A percentile compares a stretch with the other conserved stretches of the same genome.
Evolutionary conservation across 2,113 vertebrate species (phyloP).

Genomic region (Microcebus ravelobensis): DNA sequence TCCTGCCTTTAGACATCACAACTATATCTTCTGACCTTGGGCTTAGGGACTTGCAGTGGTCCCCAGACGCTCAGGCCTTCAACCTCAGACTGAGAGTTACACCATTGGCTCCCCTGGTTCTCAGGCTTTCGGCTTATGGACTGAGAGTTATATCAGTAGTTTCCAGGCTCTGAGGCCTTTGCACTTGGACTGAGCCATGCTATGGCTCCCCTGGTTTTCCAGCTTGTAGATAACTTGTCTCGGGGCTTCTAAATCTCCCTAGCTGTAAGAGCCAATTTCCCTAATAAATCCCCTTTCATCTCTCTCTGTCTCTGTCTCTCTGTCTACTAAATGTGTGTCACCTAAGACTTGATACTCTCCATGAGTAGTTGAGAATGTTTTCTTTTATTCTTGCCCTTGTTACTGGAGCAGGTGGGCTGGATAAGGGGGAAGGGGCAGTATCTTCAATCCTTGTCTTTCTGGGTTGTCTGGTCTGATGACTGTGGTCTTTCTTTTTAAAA

Average conservation of each 20-base stretch:
- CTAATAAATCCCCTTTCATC: too few species aligned
- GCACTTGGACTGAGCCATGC: neutral
- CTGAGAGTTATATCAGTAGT: neutral
- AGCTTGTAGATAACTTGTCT: accelerated
- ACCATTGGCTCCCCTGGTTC: neutral
- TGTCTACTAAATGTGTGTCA: neutral
- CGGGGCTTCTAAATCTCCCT: neutral
- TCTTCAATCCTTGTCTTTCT: slow-evolving; percentile 19
- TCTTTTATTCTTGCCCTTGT: neutral
- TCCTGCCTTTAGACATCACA: neutral
- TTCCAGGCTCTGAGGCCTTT: neutral
- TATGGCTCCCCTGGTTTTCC: neutral
- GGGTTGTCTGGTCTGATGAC: neutral
- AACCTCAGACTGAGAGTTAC: neutral
- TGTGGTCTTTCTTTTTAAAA: slow-evolving; percentile 2
- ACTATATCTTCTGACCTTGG: neutral
- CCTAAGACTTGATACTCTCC: neutral
- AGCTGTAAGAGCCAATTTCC: accelerated
- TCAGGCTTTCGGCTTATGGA: neutral
- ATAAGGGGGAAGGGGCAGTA: neutral
- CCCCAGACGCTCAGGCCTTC: neutral
- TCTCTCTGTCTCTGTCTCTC: neutral
- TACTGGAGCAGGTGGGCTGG: neutral
- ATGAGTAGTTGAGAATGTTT: neutral
- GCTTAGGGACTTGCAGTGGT: neutral